Evolutionary conservation across 1,140 invertebrate species (phyloP).

Genomic region (Arion vulgaris): DNA sequence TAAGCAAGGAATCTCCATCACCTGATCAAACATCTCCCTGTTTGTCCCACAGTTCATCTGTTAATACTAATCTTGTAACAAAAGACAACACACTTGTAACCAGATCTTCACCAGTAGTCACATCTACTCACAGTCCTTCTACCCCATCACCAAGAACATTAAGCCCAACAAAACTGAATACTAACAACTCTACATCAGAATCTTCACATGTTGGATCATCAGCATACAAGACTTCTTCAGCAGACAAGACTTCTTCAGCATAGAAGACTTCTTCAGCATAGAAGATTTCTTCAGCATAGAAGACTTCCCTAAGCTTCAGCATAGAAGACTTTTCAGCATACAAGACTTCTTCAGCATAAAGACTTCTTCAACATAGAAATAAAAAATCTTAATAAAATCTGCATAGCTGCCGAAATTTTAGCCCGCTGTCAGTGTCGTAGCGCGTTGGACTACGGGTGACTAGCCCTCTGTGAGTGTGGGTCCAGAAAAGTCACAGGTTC

Average conservation of each 20-base stretch:
- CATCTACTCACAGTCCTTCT: background rate
- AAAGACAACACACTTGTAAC: background rate
- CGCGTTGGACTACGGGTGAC: too few species aligned
- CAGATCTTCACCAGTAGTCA: background rate
- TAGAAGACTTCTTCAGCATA: background rate
- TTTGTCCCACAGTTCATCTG: background rate
- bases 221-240: background rate
- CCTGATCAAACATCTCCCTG: background rate
- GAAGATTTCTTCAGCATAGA: background rate
- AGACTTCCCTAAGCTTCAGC: background rate
- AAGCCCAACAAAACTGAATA: too few species aligned
- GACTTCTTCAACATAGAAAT: too few species aligned
- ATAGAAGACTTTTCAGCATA: background rate
- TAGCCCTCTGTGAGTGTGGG: too few species aligned
- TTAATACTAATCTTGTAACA: background rate
- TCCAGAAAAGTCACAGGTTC: too few species aligned
- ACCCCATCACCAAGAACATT: background rate
- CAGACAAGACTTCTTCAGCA: background rate
- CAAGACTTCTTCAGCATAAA: background rate
- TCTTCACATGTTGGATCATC: background rate
- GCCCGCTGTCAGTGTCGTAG: too few species aligned
- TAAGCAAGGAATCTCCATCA: background rate
- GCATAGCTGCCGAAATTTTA: too few species aligned
- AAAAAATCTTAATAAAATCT: too few species aligned
- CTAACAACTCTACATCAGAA: background rate